Conservation (phyloP, 1,140 invertebrate genomes). For the Brachystomella parvula region DNA sequence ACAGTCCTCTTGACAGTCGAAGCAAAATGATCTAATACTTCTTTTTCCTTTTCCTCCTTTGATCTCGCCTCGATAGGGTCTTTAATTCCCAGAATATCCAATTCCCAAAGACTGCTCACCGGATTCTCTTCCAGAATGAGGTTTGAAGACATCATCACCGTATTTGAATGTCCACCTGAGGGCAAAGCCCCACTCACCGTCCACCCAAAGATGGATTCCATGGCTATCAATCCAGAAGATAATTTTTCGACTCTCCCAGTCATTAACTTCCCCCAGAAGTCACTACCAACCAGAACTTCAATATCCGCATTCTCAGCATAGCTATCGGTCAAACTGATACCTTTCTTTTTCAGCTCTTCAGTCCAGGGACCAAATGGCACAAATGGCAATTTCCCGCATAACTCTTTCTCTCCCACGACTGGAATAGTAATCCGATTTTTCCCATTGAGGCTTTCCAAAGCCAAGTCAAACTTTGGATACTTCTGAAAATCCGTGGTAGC, state of each 20-base stretch:
- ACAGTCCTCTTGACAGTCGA: background rate
- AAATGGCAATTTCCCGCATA: background rate
- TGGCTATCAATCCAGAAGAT: conserved; percentile 28
- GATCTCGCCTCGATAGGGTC: background rate
- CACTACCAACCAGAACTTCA: conserved; percentile 14
- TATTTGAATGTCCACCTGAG: background rate
- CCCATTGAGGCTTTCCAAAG: background rate
- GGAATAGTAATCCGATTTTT: background rate
- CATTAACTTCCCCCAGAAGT: background rate
- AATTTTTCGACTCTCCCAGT: conserved; percentile 8
- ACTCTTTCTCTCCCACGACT: conserved; percentile 4
- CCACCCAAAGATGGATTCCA: conserved; percentile 40
- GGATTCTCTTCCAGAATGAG: conserved; percentile 30
- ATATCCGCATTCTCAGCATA: background rate
- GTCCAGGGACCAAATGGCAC: conserved; percentile 19
- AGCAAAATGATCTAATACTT: conserved; percentile 3
- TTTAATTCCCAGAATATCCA: conserved; percentile 38
- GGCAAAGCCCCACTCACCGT: conserved; percentile 36
- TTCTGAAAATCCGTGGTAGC: background rate
- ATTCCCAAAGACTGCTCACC: conserved; percentile 40
- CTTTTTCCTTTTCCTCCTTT: conserved; percentile 5
- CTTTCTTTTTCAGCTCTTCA: conserved; percentile 15
- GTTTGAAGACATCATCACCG: conserved; percentile 13
- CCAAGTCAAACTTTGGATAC: background rate
- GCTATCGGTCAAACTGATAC: conserved; percentile 31